These are phyloP conservation scores for Aspidiotus destructor DNA, from an alignment of 2,888 invertebrate genomes.

Conservation along the genomic window DNA sequence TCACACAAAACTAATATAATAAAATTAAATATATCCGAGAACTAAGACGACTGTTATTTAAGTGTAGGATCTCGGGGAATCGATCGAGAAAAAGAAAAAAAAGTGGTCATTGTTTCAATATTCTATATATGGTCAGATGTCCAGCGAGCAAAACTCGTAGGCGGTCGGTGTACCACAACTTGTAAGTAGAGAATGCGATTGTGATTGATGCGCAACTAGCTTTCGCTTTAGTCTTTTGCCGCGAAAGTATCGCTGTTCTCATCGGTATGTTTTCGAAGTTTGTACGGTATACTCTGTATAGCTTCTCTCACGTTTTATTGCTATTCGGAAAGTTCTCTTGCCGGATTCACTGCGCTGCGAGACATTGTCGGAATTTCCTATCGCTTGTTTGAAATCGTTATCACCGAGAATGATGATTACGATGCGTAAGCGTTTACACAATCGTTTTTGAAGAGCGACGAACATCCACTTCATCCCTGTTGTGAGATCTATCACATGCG, in stretches of 20 bases:
- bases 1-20: conserved; percentile 31
- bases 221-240: conserved; percentile 30
- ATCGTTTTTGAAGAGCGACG: no score
- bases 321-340: conserved; percentile 4
- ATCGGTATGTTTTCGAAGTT: conserved; percentile 25
- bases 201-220: conserved; percentile 31
- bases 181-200: conserved; percentile 31
- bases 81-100: conserved; percentile 14
- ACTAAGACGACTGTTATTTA: conserved; percentile 20
- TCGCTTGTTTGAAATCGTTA: conserved; percentile 1
- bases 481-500: no score
- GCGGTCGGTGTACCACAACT: conserved; percentile 30
- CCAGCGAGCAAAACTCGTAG: conserved; percentile 26
- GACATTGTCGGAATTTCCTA: conserved; percentile 4
- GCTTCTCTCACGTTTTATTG: conserved; percentile 11
- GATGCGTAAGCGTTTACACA: not conserved
- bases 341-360: conserved; percentile 1
- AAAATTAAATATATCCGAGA: conserved; percentile 27
- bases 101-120: conserved; percentile 28
- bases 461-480: no score
- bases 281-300: not conserved
- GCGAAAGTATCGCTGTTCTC: conserved; percentile 29
- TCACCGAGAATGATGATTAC: not conserved
- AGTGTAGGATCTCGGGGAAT: conserved; percentile 28
- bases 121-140: conserved; percentile 32